Percentiles rank a stretch among this genome's conserved stretches.
Evolutionary conservation across 2,797 vertebrate species (phyloP).

Genomic region (Euthynnus affinis): DNA sequence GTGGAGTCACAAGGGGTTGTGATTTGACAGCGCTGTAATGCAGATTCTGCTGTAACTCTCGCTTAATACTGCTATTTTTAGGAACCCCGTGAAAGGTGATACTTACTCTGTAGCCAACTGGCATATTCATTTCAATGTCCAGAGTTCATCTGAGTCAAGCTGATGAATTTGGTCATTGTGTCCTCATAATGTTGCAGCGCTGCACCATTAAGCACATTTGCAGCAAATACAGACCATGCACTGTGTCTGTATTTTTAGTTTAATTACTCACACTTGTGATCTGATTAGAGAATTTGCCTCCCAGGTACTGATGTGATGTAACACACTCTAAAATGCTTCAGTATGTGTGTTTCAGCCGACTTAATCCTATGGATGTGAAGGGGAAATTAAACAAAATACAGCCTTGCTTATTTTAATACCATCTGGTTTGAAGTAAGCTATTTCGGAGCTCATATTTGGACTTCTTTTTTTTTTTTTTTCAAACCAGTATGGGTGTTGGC

Average conservation of each 20-base stretch:
- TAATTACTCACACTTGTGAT: constrained; percentile 58
- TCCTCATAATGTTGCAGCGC: constrained; percentile 22
- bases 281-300: constrained; percentile 58
- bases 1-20: constrained; percentile 41
- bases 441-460: constrained; percentile 35
- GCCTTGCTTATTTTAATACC: constrained; percentile 26
- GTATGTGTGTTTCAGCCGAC: constrained; percentile 22
- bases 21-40: constrained; percentile 44
- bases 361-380: constrained; percentile 3
- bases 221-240: constrained; percentile 33
- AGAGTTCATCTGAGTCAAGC: constrained; percentile 33
- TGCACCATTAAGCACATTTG: constrained; percentile 46
- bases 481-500: constrained; percentile 36
- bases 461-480: constrained; percentile 43
- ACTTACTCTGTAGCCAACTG: constrained; percentile 47
- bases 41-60: constrained; percentile 37
- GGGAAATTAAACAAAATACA: constrained; percentile 21
- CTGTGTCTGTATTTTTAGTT: constrained; percentile 34
- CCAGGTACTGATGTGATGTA: constrained; percentile 53
- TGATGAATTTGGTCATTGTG: constrained; percentile 40
- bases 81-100: constrained; percentile 52
- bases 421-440: constrained; percentile 56
- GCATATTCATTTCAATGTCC: constrained; percentile 42
- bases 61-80: constrained; percentile 62
- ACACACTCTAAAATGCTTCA: constrained; percentile 46